A percentile compares a stretch with the other conserved stretches of the same genome.
Evolutionary conservation across 92 coral and sea anemone species (phyloP).

Genomic region (Umimayanthus kanabou): DNA sequence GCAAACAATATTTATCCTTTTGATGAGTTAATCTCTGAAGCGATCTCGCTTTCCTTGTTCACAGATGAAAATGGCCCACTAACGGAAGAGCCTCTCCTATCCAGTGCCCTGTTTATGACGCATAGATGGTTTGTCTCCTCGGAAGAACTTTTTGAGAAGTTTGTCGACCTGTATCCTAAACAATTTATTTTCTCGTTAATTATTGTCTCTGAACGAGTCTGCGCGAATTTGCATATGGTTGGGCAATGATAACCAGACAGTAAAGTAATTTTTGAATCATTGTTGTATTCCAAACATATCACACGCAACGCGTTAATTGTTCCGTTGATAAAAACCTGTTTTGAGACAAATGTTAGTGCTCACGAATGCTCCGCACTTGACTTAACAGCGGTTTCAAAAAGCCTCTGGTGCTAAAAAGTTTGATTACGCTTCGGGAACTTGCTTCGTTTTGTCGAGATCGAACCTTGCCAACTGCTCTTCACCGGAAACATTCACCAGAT

Average conservation of each 20-base stretch:
- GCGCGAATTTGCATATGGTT: background rate
- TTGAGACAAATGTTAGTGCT: background rate
- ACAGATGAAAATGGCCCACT: slow-evolving; percentile 79
- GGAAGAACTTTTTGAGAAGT: slow-evolving; percentile 74
- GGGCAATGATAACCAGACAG: slow-evolving; percentile 3
- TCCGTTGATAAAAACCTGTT: background rate
- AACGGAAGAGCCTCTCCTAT: slow-evolving; percentile 65
- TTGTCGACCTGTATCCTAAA: slow-evolving; percentile 85
- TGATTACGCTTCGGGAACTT: background rate
- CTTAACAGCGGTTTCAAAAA: slow-evolving; percentile 1
- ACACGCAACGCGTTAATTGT: background rate
- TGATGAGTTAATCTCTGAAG: background rate
- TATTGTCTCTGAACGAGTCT: background rate
- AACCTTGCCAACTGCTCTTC: background rate
- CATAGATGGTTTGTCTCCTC: slow-evolving; percentile 94
- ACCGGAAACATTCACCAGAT: slow-evolving; percentile 13
- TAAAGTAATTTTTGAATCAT: background rate
- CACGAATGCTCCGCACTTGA: background rate
- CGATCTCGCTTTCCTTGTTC: background rate
- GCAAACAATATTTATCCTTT: background rate
- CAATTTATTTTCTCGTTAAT: background rate
- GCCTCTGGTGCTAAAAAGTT: background rate
- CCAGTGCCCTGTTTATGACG: slow-evolving; percentile 83
- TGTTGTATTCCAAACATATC: slow-evolving; percentile 22
- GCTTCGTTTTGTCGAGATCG: background rate